Base-by-base conservation (phyloP, 2,797 vertebrate genomes). In the Bovichtus diacanthus region DNA sequence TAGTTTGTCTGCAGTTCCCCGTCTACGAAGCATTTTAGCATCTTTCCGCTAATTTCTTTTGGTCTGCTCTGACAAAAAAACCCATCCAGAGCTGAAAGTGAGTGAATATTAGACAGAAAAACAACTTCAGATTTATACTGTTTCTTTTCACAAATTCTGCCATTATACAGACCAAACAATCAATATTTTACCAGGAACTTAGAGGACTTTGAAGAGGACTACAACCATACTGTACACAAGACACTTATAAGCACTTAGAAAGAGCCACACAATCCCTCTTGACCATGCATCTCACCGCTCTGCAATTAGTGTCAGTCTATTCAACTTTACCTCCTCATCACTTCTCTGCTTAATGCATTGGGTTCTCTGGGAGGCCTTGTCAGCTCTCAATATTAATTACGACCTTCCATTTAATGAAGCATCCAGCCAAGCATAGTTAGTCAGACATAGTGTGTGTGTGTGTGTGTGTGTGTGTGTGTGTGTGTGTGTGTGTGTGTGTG, bases 371-470 rank as follows among this genome's bases (percentile, higher is more conserved):
- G 84, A 90, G 88, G 86, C 85, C 91, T 88, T 86, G 92, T 94
- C 93, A 90, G 92, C 90, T 88, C 90, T 94, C 92, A 90, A 92
- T 93, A 94, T 95, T 95, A 95, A 95, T 94, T 93, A 94, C 70
- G 69, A 89, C 87, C 81, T 89, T 92, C 87, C 87, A 86, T 92
- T 91, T 91, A 94, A 91, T 91, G 88, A 89, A 80, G 83, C 87
- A 86, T 86, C 81, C 87, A 89, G 81, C 76, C 82, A 87, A 85
- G 89, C 87, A 78, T 75, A 78, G 84, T 85, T 77, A 87, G 83
- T 85, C 80, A 69, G 85, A 82, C 77, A 63, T 3, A 4, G n/a
- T n/a, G n/a, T n/a, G 41, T 41, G 56, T 71, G 81, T 75, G 70
- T 81, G 76, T 79, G 68, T 66, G 47, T 46, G 60, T 64, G 66